phyloP scores from a whole-genome alignment of 64 coral and sea anemone genomes.

The Orbicella faveolata region DNA sequence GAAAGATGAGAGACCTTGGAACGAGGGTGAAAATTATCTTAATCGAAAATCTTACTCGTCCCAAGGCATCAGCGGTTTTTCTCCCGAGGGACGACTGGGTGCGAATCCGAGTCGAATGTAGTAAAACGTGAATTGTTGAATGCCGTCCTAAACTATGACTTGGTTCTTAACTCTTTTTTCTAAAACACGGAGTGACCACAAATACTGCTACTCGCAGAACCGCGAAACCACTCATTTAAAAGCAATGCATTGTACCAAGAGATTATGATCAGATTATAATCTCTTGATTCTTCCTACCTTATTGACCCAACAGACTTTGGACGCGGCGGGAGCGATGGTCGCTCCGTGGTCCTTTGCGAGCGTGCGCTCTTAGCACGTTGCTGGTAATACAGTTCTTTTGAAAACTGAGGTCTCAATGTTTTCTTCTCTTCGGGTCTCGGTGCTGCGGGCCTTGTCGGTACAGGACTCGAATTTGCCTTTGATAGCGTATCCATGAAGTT shows the following conservation, averaged over 20 bases:
- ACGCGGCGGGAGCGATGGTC: constrained; percentile 62
- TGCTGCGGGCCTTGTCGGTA: constrained; percentile 23
- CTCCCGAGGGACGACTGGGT: too few relatives aligned
- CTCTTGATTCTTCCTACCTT: constrained; percentile 1
- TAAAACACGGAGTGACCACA: too few relatives aligned
- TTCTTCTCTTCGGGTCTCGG: constrained; percentile 30
- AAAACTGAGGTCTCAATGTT: constrained; percentile 42
- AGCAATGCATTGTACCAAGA: not conserved
- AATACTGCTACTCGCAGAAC: too few relatives aligned
- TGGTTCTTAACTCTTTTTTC: too few relatives aligned
- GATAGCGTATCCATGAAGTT: constrained; percentile 87
- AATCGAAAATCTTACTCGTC: too few relatives aligned
- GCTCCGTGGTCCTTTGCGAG: constrained; percentile 73
- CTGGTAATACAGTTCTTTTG: constrained; percentile 72
- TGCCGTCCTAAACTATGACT: too few relatives aligned
- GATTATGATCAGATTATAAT: not conserved
- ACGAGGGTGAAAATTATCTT: too few relatives aligned
- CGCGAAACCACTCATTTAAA: not conserved
- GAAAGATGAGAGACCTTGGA: too few relatives aligned
- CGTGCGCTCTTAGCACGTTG: constrained; percentile 76
- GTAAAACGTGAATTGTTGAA: too few relatives aligned
- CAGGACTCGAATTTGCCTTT: constrained; percentile 57
- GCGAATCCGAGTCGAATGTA: too few relatives aligned
- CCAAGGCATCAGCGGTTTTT: too few relatives aligned
- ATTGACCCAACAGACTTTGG: constrained; percentile 73